Base-by-base conservation (phyloP, 1,140 invertebrate genomes). In the Cardiocondyla obscurior region DNA sequence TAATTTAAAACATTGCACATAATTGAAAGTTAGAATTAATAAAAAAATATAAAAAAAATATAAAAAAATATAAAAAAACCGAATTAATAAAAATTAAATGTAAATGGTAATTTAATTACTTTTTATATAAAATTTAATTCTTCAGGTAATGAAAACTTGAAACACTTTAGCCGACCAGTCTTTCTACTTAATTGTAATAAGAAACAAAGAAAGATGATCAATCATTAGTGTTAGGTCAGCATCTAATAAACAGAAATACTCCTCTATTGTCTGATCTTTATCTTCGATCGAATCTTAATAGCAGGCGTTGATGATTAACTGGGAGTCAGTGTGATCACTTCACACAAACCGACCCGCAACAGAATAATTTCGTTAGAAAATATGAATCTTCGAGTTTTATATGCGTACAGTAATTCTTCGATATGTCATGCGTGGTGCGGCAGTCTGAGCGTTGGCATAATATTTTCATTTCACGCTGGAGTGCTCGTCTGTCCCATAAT, bases 391-490 rank as follows among this genome's bases (percentile, higher is more conserved):
- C 22, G 62, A 64, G 42, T 49, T 39, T 39, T 30, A 42, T 30
- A 67, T 53, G 62, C 69, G 65, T 77, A 46, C 58, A 72, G 65
- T 57, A 62, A 77, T 72, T 74, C 83, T 87, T 87, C 64, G 49
- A 81, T 82, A 70, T 85, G 82, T 60, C 72, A 67, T 77, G 69
- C 76, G 83, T 83, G 76, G 58, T 67, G 46, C 72, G 51, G 53
- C 76, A 83, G 81, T 76, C 83, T 84, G 81, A 82, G 58, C 76
- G 79, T 44, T 88, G 82, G 82, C 77, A 90, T 91, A 92, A 91
- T 92, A 92, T 92, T 92, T 92, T 92, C 89, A 92, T 92, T 92
- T 91, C 89, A 91, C 87, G 91, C 85, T 90, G 85, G 87, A 90
- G 90, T 91, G 90, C 83, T 74, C 85, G 85, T 77, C 83, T 87